These are phyloP conservation scores for Drosophila mulleri DNA, from an alignment of 2,888 invertebrate genomes.

Conservation along the genomic window DNA sequence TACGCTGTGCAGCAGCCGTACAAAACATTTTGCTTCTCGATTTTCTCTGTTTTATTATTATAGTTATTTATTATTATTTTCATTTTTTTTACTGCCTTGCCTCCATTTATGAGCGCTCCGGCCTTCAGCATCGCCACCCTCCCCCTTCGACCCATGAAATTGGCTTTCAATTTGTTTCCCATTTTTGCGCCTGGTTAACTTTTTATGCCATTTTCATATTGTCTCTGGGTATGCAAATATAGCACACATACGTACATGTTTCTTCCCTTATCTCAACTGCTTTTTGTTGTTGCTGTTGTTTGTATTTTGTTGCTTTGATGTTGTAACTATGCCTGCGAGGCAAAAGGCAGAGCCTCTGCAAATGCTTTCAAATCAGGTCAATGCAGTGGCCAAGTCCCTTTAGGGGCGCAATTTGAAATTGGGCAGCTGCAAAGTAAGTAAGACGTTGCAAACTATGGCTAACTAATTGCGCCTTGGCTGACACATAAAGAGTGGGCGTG, in stretches of 20 bases:
- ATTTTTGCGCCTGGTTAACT: slow-evolving; percentile 63
- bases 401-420: slow-evolving; percentile 37
- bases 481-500: slow-evolving; percentile 37
- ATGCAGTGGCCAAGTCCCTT: slow-evolving; percentile 31
- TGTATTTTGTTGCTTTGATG: slow-evolving; percentile 34
- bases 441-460: slow-evolving; percentile 27
- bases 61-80: slow-evolving; percentile 20
- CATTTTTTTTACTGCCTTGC: slow-evolving; percentile 32
- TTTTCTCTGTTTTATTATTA: not conserved
- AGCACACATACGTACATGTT: not conserved
- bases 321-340: slow-evolving; percentile 12
- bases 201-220: slow-evolving; percentile 62
- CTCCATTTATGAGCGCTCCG: slow-evolving; percentile 32
- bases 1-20: slow-evolving; percentile 22
- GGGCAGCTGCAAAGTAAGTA: slow-evolving; percentile 16
- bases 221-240: slow-evolving; percentile 9
- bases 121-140: not conserved
- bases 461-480: slow-evolving; percentile 44
- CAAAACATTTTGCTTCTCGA: slow-evolving; percentile 27
- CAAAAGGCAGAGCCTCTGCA: slow-evolving; percentile 6
- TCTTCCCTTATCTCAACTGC: not conserved
- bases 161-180: slow-evolving; percentile 73
- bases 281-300: not conserved
- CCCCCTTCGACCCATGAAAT: slow-evolving; percentile 47
- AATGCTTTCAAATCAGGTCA: slow-evolving; percentile 48